Evolutionary conservation across 2,113 vertebrate species (phyloP), one percentile per base, ranked within the genome.

Genomic region (Oreochromis niloticus): DNA sequence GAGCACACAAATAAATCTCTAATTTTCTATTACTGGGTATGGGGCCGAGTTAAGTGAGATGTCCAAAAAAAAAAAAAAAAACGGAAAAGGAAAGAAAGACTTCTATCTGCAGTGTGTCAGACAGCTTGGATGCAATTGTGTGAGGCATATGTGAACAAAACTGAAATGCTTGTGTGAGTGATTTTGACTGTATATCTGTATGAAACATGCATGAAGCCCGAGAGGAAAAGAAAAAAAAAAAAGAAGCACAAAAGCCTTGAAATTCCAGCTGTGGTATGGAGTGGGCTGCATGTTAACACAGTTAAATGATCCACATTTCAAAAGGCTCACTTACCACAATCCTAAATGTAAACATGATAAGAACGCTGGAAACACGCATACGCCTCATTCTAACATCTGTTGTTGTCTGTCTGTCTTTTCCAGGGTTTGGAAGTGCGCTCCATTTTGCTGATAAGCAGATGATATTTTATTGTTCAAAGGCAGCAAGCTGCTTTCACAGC

Each of bases 401-500:
- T 94, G 85, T 86, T 61, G 81, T 90, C 88, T 86, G 50, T 75
- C 46, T 87, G 50, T 80, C 46, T 88, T 85, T 73, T 48, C 55
- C 85, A 30, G 50, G 71, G 88, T 90, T 86, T 85, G 56, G 82
- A 91, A 75, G 55, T 56, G 22, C 16, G 8, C 57, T 88, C 54
- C 59, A 30, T 93, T 91, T 87, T 85, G 89, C 94, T 89, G 90
- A 94, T 95, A 91, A 92, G 85, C 92, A 88, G 79, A 91, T 87
- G 85, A 86, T 86, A 92, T 94, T 91, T 93, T 81, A 87, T 85
- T 93, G 89, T 95, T 93, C 90, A 95, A 94, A 96, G 87, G 92
- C 82, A 86, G 55, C 61, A 87, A 82, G 81, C 91, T 90, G 92
- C 87, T 93, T 91, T 89, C 87, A 90, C 87, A 94, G 90, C 89